Evolutionary conservation across 2,797 vertebrate genomes (phyloP), one percentile per base, ranked within the genome.

Genomic region (Crocidura indochinensis): DNA sequence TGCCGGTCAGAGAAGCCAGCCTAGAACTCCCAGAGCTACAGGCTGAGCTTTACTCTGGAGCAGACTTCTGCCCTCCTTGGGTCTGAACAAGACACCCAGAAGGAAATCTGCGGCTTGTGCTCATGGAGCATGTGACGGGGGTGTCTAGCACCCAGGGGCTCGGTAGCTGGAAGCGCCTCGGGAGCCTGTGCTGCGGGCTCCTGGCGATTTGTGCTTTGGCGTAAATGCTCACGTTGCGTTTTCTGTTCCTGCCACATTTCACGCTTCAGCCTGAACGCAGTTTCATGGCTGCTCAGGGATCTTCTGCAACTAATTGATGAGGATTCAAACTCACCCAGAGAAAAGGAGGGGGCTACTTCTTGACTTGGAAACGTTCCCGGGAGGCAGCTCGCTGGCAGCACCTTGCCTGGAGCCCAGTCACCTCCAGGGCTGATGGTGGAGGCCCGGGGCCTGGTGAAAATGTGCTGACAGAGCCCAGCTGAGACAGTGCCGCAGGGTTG

Each of bases 131-230:
- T 20, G 60, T 26, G 60, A 8, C 22, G 6, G 17, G 38, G 24
- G 72, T 12, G 92, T 96, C 96, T 95, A 87, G 95, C 96, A 94
- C 95, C 91, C 95, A 1, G 19, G 60, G 60, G 60, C 12, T 1
- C 75, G 90, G 31, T 91, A 96, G 79, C 93, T 65, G 80, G 94
- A 88, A 93, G 31, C 38, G 1, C 6, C 83, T 46, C 51, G 87
- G 5, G 17, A 19, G 93, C 95, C 53, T 56, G 19, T 56, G 53
- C 93, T 7, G 51, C n/a, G 5, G 93, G 88, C 53, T 93, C 62
- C 87, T 77, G 92, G 88, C 46, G 74, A 71, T 78, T 65, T 56
- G 80, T 1, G 74, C 87, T 78, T 15, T 10, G 71, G 74, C 85
- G 74, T 87, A 73, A 90, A 51, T 60, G 93, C 85, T 86, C 79